These are phyloP conservation scores for Dryococelus australis DNA, from an alignment of 2,888 invertebrate genomes.

Conservation along the genomic window DNA sequence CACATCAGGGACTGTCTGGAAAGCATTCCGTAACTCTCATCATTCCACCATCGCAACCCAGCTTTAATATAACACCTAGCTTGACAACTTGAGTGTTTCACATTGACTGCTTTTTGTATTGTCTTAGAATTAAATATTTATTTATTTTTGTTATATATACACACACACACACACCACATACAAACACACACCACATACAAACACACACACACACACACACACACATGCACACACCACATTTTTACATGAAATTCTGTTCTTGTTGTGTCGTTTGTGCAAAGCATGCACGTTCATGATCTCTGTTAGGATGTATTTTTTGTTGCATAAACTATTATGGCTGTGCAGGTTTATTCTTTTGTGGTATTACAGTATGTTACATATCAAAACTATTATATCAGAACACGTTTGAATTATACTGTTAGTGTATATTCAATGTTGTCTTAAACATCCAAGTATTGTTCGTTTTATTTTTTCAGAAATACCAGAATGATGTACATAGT, in stretches of 20 bases:
- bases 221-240: too few relatives aligned
- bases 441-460: not conserved
- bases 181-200: too few relatives aligned
- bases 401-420: not conserved
- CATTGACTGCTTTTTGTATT: not conserved
- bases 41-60: not conserved
- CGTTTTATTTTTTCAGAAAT: not conserved
- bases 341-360: not conserved
- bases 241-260: not conserved
- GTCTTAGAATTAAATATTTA: not conserved
- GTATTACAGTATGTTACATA: not conserved
- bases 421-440: not conserved
- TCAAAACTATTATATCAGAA: not conserved
- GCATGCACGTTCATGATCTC: not conserved
- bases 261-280: not conserved
- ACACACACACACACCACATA: too few relatives aligned
- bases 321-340: not conserved
- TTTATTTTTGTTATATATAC: not conserved
- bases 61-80: not conserved
- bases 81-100: not conserved
- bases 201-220: too few relatives aligned
- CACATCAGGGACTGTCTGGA: conserved; percentile 2
- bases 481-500: not conserved
- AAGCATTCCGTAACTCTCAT: not conserved
- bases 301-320: not conserved